phyloP scores from a whole-genome alignment of 2,113 vertebrate species.

The Terrapene triunguis region DNA sequence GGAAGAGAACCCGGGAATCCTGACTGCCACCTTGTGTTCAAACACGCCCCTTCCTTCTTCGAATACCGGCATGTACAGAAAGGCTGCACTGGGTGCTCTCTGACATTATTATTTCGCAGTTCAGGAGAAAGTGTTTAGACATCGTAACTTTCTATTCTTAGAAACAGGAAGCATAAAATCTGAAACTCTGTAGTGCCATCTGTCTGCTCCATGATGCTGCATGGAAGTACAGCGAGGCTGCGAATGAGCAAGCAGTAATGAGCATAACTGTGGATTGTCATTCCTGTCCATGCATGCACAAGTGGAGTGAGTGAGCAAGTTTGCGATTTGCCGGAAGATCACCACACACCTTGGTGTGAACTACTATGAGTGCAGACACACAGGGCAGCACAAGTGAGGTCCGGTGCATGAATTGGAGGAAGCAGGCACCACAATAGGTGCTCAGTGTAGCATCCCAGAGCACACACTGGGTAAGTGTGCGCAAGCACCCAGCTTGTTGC shows the following conservation, averaged over 20 bases:
- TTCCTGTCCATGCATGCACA: background rate
- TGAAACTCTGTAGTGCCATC: background rate
- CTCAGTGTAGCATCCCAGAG: background rate
- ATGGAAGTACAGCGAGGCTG: background rate
- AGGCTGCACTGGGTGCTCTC: background rate
- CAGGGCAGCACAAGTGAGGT: too few relatives aligned
- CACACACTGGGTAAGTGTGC: background rate
- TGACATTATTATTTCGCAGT: background rate
- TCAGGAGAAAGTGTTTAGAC: background rate
- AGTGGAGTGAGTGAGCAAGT: background rate
- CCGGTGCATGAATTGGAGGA: background rate
- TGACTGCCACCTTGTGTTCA: too few relatives aligned
- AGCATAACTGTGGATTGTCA: background rate
- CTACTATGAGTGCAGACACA: too few relatives aligned
- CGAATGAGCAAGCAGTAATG: background rate
- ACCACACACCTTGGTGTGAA: background rate
- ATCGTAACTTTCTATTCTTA: background rate
- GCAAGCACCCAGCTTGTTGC: background rate
- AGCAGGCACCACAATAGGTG: background rate
- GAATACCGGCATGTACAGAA: background rate
- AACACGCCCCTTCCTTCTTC: too few relatives aligned
- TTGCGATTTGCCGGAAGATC: background rate
- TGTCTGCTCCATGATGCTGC: background rate
- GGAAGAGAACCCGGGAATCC: background rate
- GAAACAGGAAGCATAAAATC: background rate